Evolutionary conservation across 2,888 invertebrate genomes (phyloP), one percentile per base, ranked within the genome.

Genomic region (Malthinus flaveolus): DNA sequence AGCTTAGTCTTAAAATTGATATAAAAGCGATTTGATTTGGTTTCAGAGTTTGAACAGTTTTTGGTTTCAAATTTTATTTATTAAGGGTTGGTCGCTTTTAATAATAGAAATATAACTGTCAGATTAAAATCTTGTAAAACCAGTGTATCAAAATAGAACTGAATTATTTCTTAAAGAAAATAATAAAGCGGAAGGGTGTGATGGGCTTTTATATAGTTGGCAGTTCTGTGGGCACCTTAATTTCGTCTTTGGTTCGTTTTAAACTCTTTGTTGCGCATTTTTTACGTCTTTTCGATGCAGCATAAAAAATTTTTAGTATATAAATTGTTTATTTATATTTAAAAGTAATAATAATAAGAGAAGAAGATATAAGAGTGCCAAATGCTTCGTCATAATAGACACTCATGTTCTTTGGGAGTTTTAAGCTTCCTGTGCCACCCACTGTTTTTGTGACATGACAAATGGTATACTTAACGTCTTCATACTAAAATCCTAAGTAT

Each of bases 381-480:
- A 39, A 23, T 42, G 39, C 13, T n/a, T 23, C 15, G 15, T 39
- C 44, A 59, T 59, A 62, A 59, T 56, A 56, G 56, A 45, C 50
- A 56, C 56, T 56, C 56, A 52, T 59, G 59, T 56, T 49, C 54
- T 39, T 59, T 47, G 55, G 23, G 55, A 62, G 44, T 52, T 55
- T 31, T 42, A 63, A 70, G 70, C 71, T 75, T 74, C 73, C 73
- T 72, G 74, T 73, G 68, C 74, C 77, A 75, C 76, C 77, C 74
- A 75, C 72, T 64, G 74, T 63, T 71, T 67, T 65, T 68, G 68
- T 73, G 77, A 77, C 77, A 73, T 75, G 77, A 77, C 71, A 73
- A 75, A 77, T 75, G 73, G 71, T 69, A 71, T 68, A 69, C 68
- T 71, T 67, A 70, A 71, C 69, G 68, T 71, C 71, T 71, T 70